phyloP scores from a whole-genome alignment of 2,113 vertebrate species.

The Nesogale talazaci region DNA sequence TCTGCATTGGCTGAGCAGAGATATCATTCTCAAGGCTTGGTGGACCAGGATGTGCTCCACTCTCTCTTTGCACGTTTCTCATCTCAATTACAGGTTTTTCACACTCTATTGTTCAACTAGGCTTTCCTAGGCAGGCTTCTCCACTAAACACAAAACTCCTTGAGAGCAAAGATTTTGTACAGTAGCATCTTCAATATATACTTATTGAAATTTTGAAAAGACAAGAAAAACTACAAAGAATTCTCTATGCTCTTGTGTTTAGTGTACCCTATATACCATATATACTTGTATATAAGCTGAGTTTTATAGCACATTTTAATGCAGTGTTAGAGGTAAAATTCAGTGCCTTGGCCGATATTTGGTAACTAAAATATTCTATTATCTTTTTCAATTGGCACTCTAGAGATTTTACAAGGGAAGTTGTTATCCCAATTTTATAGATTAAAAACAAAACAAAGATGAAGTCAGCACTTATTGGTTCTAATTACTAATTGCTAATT shows the following conservation, averaged over 20 bases:
- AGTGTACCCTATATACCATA: too few species aligned
- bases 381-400: too few species aligned
- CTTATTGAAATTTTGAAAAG: neutral
- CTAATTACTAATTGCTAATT: neutral
- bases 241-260: neutral
- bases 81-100: neutral
- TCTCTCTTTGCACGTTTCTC: neutral
- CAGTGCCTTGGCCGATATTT: too few species aligned
- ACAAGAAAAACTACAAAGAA: neutral
- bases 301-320: too few species aligned
- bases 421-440: neutral
- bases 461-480: neutral
- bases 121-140: neutral
- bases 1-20: too few species aligned
- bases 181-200: neutral
- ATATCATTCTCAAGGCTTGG: too few species aligned
- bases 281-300: too few species aligned
- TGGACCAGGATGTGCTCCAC: too few species aligned
- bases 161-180: neutral
- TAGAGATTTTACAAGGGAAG: too few species aligned
- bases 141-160: neutral
- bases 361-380: too few species aligned
- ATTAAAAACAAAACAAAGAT: neutral
- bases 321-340: too few species aligned
- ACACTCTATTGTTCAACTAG: neutral